Conservation (phyloP, 2,797 vertebrate species). For the Gila robusta region DNA sequence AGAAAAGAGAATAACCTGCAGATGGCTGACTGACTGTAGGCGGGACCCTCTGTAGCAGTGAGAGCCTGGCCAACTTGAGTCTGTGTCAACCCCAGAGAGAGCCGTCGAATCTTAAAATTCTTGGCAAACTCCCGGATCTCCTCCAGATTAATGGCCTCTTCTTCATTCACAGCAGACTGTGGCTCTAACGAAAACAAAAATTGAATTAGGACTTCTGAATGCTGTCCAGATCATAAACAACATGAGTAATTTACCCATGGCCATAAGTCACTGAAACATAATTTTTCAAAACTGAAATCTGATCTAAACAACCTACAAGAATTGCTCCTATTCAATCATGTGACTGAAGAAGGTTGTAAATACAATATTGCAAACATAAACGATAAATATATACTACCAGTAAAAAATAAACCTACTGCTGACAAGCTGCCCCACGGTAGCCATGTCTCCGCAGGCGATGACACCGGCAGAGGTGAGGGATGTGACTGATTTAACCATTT, state of each 20-base stretch:
- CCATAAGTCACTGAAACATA: background rate
- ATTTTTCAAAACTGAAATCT: background rate
- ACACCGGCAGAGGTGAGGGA: constrained; percentile 76
- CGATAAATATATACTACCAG: background rate
- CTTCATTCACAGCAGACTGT: constrained; percentile 80
- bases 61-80: constrained; percentile 98
- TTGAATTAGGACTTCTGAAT: constrained; percentile 4
- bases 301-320: background rate
- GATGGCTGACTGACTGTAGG: constrained; percentile 98
- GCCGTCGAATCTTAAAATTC: constrained; percentile 96
- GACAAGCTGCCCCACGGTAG: constrained; percentile 93
- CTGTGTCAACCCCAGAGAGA: constrained; percentile 95
- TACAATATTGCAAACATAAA: background rate
- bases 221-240: background rate
- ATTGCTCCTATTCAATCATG: background rate
- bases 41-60: constrained; percentile 94
- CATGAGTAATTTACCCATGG: background rate
- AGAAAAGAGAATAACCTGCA: constrained; percentile 84
- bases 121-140: constrained; percentile 99
- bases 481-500: constrained; percentile 70
- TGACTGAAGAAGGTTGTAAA: constrained; percentile 10
- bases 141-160: constrained; percentile 96
- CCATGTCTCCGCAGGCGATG: constrained; percentile 87
- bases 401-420: constrained; percentile 83
- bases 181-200: constrained; percentile 79